Evolutionary conservation across 2,888 invertebrate genomes (phyloP), one percentile per base, ranked within the genome.

Genomic region (Cacoxenus indagator): DNA sequence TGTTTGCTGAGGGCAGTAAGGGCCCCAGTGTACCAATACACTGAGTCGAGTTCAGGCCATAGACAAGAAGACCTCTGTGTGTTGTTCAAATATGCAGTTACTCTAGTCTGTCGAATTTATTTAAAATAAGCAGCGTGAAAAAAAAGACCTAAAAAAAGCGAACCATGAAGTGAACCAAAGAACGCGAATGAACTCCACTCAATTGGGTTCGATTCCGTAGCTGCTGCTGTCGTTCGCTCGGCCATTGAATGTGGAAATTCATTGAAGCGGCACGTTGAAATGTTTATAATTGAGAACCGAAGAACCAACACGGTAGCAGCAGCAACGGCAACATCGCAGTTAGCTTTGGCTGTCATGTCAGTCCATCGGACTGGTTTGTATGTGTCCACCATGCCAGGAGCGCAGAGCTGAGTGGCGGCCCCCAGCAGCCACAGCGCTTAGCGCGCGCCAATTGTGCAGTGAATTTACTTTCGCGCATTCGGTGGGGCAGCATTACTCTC

Each of bases 181-280:
- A n/a, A n/a, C n/a, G n/a, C n/a, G n/a, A n/a, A n/a, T n/a, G n/a
- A n/a, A n/a, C n/a, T n/a, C n/a, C n/a, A n/a, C n/a, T 75, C 55
- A 17, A 55, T 4, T 55, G 55, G 24, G 11, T 4, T 4, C 11
- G 55, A 14, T 51, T n/a, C 22, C 8, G 55, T 6, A 22, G 26
- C 19, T 5, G 26, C 4, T 9, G 26, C 4, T 19, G 19, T 22
- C 55, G 54, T 11, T 76, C 64, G 11, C 61, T 64, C 46, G 64
- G 1, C 26, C 24, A 68, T 37, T 37, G 37, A 14, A 37, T 14
- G 37, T 14, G 37, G 1, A 37, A 70, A 75, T 70, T 74, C 80
- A 83, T 75, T 83, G 79, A 83, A 81, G 83, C 80, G 83, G 81
- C 82, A 79, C 83, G 72, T 78, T 82, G 80, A 83, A 83, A 81